phyloP scores from a whole-genome alignment of 2,113 vertebrate species.

The Phasianus colchicus region DNA sequence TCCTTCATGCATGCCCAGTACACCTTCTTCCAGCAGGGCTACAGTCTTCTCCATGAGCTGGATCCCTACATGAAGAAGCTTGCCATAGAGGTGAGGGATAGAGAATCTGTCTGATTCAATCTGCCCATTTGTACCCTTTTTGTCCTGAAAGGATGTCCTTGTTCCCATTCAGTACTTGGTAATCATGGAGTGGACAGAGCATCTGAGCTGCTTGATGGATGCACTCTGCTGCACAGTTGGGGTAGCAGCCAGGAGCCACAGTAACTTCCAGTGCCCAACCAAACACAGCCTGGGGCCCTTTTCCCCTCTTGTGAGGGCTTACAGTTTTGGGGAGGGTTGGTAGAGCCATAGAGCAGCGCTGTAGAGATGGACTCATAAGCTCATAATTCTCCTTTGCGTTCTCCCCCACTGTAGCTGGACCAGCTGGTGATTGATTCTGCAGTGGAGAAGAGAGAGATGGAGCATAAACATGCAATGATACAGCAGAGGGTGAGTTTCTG shows the following conservation, averaged over 20 bases:
- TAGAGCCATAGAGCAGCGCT: not conserved
- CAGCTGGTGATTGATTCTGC: constrained; percentile 97
- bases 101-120: not conserved
- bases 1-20: constrained; percentile 98
- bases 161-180: not conserved
- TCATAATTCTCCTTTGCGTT: not conserved
- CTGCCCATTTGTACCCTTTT: not conserved
- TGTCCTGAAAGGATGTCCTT: not conserved
- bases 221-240: not conserved
- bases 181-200: not conserved
- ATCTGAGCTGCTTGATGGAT: not conserved
- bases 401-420: constrained; percentile 83
- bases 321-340: accelerated
- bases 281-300: not conserved
- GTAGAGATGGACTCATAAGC: not conserved
- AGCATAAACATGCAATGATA: constrained; percentile 93
- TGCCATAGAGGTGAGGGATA: constrained; percentile 88
- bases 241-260: not conserved
- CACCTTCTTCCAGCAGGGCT: constrained; percentile 96
- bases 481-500: constrained; percentile 90
- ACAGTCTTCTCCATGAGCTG: constrained; percentile 91
- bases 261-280: not conserved
- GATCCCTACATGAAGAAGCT: constrained; percentile 98
- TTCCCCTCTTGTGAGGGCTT: not conserved
- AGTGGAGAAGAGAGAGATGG: constrained; percentile 97